Evolutionary conservation across 2,113 vertebrate species (phyloP).

Genomic region (Chloropsis hardwickii): DNA sequence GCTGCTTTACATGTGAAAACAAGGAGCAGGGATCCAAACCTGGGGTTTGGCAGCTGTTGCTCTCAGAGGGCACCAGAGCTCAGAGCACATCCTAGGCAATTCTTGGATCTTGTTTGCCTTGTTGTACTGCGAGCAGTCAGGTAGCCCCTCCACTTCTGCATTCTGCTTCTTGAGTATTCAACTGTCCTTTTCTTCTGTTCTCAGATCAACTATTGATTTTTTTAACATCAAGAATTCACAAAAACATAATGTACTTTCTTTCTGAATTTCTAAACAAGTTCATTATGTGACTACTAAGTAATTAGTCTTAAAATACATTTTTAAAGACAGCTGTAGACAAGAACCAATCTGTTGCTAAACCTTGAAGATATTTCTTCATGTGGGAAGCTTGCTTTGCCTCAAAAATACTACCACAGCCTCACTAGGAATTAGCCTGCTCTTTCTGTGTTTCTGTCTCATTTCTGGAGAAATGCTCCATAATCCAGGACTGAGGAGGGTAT

Average conservation of each 20-base stretch:
- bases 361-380: not conserved
- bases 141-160: not conserved
- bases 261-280: not conserved
- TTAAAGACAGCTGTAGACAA: not conserved
- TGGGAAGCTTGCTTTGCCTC: not conserved
- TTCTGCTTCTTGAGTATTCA: not conserved
- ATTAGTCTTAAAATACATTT: not conserved
- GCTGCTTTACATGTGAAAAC: not conserved
- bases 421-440: not conserved
- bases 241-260: not conserved
- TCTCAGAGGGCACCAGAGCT: not conserved
- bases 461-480: not conserved
- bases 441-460: not conserved
- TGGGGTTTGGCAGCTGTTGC: not conserved
- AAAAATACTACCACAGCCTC: not conserved
- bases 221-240: not conserved
- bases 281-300: not conserved
- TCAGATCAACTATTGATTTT: not conserved
- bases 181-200: not conserved
- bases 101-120: not conserved
- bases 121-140: accelerated
- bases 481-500: not conserved
- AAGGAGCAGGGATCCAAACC: not conserved
- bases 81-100: not conserved
- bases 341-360: not conserved